Evolutionary conservation across 2,888 invertebrate genomes (phyloP).

Genomic region (Pteria penguin): DNA sequence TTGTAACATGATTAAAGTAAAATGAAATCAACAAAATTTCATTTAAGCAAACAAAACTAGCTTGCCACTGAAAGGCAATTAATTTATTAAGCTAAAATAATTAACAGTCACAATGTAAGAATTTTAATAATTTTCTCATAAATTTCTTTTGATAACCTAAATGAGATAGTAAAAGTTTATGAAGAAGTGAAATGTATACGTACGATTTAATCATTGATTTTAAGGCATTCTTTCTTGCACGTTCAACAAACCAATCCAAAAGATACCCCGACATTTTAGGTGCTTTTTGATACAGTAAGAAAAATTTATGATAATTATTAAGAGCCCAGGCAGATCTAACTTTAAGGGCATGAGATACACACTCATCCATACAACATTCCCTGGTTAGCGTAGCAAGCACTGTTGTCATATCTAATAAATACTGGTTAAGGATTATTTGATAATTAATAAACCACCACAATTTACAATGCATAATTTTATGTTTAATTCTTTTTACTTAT

Average conservation of each 20-base stretch:
- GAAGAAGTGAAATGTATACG: slow-evolving; percentile 82
- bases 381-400: slow-evolving; percentile 90
- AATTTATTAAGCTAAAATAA: too few species aligned
- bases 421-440: too few species aligned
- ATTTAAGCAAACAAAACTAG: too few species aligned
- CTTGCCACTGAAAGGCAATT: too few species aligned
- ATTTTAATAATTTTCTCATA: too few species aligned
- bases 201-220: slow-evolving; percentile 98
- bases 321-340: slow-evolving; percentile 96
- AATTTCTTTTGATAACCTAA: too few species aligned
- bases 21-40: too few species aligned
- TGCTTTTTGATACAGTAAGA: slow-evolving; percentile 91
- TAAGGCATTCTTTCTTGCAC: slow-evolving; percentile 94
- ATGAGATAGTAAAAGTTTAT: not conserved
- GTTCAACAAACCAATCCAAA: slow-evolving; percentile 98
- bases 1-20: too few species aligned
- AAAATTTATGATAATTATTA: slow-evolving; percentile 95
- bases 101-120: too few species aligned
- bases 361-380: slow-evolving; percentile 89
- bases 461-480: too few species aligned
- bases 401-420: slow-evolving; percentile 96
- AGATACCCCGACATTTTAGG: slow-evolving; percentile 98
- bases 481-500: too few species aligned
- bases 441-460: too few species aligned
- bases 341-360: slow-evolving; percentile 91